A percentile compares a stretch with the other conserved stretches of the same genome.
Conservation (phyloP, 30 jellyfish, hydroid and myxozoan species). For the Clytia hemisphaerica region DNA sequence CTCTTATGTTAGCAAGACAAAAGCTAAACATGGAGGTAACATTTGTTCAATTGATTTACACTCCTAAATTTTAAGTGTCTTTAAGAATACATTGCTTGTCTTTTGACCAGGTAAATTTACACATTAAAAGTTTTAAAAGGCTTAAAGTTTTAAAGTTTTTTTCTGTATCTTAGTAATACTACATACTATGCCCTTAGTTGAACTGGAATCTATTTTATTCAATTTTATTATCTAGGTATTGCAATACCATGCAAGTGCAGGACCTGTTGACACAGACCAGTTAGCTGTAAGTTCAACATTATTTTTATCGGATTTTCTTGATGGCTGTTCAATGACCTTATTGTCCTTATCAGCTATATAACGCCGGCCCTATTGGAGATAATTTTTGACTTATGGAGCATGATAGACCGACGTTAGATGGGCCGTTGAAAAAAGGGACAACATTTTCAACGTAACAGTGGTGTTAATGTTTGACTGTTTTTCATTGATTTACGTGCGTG, state of each 20-base stretch:
- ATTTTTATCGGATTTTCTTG: too few species aligned
- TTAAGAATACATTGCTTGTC: not conserved
- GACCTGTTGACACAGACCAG: conserved; percentile 55
- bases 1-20: conserved; percentile 61
- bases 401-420: too few species aligned
- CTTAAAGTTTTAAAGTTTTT: not conserved
- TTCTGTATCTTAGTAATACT: not conserved
- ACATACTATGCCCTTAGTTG: too few species aligned
- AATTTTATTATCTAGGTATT: conserved; percentile 46
- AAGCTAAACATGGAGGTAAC: conserved; percentile 78
- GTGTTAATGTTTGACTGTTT: too few species aligned
- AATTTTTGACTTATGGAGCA: too few species aligned
- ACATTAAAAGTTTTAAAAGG: not conserved
- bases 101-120: conserved; percentile 2
- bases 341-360: too few species aligned
- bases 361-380: too few species aligned
- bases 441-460: too few species aligned
- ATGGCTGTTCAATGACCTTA: too few species aligned
- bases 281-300: conserved; percentile 77
- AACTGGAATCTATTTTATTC: too few species aligned
- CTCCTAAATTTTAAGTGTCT: not conserved
- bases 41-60: not conserved
- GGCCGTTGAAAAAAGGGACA: too few species aligned
- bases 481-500: too few species aligned
- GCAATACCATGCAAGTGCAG: conserved; percentile 92